Conservation (phyloP, 2,888 invertebrate species). For the Neelides folsomi region DNA sequence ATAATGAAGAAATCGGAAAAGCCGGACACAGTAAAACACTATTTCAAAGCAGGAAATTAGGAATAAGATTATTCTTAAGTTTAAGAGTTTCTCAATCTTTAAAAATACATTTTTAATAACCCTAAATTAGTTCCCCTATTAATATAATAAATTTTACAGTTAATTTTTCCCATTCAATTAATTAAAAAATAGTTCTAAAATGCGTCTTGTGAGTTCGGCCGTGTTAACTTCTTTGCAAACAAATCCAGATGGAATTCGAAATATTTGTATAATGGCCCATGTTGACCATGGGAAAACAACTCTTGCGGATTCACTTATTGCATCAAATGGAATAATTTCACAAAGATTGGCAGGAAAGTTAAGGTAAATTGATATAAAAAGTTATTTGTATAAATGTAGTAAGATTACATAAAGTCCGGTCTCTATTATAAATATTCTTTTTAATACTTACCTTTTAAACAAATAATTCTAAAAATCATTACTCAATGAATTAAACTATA, state of each 20-base stretch:
- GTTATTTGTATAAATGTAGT: background rate
- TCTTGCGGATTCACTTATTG: slow-evolving; percentile 80
- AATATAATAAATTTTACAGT: too few relatives aligned
- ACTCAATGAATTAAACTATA: background rate
- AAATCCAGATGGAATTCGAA: slow-evolving; percentile 58
- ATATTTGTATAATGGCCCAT: slow-evolving; percentile 93
- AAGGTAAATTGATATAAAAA: slow-evolving; percentile 34
- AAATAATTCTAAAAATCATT: slow-evolving; percentile 3
- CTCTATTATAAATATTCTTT: too few relatives aligned
- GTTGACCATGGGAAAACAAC: slow-evolving; percentile 99
- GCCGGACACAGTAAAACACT: too few relatives aligned
- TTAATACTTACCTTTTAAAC: too few relatives aligned
- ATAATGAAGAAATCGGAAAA: too few relatives aligned
- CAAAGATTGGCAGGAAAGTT: slow-evolving; percentile 77
- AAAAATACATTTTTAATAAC: too few relatives aligned
- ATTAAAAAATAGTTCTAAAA: too few relatives aligned
- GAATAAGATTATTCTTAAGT: too few relatives aligned
- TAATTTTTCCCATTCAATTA: too few relatives aligned
- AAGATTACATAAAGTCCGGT: background rate
- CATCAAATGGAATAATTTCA: slow-evolving; percentile 89
- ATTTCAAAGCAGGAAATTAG: too few relatives aligned
- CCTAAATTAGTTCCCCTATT: too few relatives aligned
- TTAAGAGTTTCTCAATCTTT: too few relatives aligned
- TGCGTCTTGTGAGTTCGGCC: slow-evolving; percentile 46
- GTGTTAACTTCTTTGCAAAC: slow-evolving; percentile 55